Conservation (phyloP, 2,797 vertebrate genomes). For the Premnoplex brunnescens region DNA sequence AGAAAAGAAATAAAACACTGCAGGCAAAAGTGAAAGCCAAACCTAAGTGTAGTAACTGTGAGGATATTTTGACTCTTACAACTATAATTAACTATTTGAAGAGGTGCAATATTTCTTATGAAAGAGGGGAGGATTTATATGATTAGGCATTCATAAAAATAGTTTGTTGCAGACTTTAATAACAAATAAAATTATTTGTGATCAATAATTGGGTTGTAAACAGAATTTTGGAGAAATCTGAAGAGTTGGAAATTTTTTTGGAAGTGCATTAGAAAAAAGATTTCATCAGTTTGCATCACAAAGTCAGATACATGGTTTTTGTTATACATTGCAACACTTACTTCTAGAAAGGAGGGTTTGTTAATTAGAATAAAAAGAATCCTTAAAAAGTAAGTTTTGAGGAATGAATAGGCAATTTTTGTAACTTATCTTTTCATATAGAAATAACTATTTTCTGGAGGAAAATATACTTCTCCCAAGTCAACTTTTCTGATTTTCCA, state of each 20-base stretch:
- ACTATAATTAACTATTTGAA: background rate
- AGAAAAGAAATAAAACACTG: background rate
- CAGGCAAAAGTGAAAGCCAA: background rate
- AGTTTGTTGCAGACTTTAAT: background rate
- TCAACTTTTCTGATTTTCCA: background rate
- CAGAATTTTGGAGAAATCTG: background rate
- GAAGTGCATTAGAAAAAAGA: background rate
- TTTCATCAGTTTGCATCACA: background rate
- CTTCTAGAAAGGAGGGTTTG: background rate
- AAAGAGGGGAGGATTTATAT: background rate
- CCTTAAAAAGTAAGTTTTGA: background rate
- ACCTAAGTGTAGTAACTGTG: background rate
- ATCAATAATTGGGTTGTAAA: background rate
- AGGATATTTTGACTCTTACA: background rate
- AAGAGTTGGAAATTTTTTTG: background rate
- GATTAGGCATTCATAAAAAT: background rate
- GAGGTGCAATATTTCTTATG: background rate
- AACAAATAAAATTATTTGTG: background rate
- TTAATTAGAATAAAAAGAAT: background rate
- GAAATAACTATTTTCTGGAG: background rate
- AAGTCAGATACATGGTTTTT: background rate
- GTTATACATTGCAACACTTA: background rate
- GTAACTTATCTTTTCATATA: background rate
- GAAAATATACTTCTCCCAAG: background rate
- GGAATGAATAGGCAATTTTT: background rate